Evolutionary conservation across 1,140 invertebrate species (phyloP).

Genomic region (Mylabris phalerata): DNA sequence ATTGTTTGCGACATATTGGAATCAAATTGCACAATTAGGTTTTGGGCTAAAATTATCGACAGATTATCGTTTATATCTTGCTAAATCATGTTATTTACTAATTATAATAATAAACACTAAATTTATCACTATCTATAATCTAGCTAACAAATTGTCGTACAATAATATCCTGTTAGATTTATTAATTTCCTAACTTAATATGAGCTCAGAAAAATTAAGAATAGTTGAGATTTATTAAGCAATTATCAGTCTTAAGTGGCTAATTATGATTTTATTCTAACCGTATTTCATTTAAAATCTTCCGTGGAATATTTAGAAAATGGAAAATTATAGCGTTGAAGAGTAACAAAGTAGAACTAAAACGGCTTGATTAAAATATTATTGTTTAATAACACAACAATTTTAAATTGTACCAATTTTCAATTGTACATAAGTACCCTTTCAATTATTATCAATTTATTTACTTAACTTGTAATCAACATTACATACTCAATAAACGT

Average conservation of each 20-base stretch:
- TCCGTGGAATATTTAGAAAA: too few species aligned
- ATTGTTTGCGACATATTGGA: too few species aligned
- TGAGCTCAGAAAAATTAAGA: not conserved
- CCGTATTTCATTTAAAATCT: too few species aligned
- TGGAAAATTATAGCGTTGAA: too few species aligned
- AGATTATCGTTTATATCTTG: not conserved
- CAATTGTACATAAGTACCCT: not conserved
- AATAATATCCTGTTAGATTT: not conserved
- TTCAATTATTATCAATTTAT: not conserved
- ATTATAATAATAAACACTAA: not conserved
- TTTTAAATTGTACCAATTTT: not conserved
- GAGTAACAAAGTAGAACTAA: too few species aligned
- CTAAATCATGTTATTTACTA: not conserved
- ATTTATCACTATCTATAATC: not conserved
- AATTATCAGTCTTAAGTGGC: too few species aligned
- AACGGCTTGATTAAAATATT: too few species aligned
- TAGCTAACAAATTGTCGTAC: not conserved
- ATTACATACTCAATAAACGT: not conserved
- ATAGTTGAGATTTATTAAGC: too few species aligned
- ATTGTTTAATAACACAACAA: not conserved
- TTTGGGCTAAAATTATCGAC: not conserved
- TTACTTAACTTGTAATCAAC: not conserved
- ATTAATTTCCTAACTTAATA: not conserved
- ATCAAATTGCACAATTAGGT: not conserved
- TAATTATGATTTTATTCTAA: too few species aligned